Conservation (phyloP, 2,797 vertebrate species). For the Benthosema pterotum region DNA sequence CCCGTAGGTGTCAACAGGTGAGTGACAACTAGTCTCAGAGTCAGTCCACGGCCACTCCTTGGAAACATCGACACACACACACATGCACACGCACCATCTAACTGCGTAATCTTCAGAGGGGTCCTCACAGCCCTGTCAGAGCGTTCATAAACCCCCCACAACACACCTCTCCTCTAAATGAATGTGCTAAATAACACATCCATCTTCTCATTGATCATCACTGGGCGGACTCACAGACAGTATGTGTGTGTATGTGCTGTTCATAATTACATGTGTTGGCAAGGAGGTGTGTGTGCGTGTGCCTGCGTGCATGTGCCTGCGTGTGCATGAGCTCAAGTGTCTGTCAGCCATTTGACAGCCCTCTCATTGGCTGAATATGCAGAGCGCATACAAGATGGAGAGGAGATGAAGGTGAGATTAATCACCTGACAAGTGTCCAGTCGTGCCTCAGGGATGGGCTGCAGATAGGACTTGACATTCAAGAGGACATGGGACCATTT, state of each 20-base stretch:
- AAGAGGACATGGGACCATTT: conserved; percentile 56
- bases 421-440: conserved; percentile 79
- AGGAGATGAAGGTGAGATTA: conserved; percentile 64
- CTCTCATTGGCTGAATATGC: conserved; percentile 45
- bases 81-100: neutral
- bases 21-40: too few relatives aligned
- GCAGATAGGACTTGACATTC: conserved; percentile 75
- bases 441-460: conserved; percentile 70
- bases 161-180: conserved; percentile 36
- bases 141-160: conserved; percentile 32
- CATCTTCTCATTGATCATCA: conserved; percentile 61
- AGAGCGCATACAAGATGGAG: conserved; percentile 24
- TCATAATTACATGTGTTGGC: too few relatives aligned
- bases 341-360: conserved; percentile 10
- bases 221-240: conserved; percentile 8
- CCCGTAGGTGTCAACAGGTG: too few relatives aligned
- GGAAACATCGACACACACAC: neutral
- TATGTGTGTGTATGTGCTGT: neutral
- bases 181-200: conserved; percentile 64
- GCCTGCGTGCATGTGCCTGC: conserved; percentile 9
- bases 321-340: neutral
- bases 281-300: conserved; percentile 24
- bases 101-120: conserved; percentile 48
- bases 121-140: conserved; percentile 37
- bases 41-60: too few relatives aligned